Conservation (phyloP, 2,113 vertebrate species). For the Mesocricetus auratus region DNA sequence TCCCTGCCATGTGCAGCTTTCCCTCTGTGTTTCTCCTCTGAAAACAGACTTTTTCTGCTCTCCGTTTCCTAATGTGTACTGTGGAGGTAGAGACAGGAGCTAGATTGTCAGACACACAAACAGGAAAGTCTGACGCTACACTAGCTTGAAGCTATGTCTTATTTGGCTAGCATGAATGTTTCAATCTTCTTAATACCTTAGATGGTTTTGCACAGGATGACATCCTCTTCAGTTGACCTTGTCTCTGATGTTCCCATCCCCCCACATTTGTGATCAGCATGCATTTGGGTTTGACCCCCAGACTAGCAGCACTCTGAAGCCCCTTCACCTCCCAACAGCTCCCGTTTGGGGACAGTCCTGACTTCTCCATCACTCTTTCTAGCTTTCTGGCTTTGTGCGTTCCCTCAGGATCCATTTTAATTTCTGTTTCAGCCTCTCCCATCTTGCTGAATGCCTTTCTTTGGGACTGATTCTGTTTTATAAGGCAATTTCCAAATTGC, state of each 20-base stretch:
- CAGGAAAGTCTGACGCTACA: neutral
- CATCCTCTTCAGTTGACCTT: constrained; percentile 6
- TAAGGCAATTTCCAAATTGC: constrained; percentile 75
- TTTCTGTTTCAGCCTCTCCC: constrained; percentile 58
- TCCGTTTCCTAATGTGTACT: neutral
- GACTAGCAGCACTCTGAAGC: neutral
- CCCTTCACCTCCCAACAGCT: neutral
- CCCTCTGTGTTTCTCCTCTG: neutral
- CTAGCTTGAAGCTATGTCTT: constrained; percentile 26
- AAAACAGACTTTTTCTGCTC: neutral
- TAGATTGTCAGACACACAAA: neutral
- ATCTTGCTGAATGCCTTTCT: constrained; percentile 75
- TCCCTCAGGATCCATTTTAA: constrained; percentile 26
- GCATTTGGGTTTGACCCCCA: neutral
- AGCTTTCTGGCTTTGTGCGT: constrained; percentile 30
- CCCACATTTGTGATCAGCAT: constrained; percentile 8
- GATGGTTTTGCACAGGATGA: constrained; percentile 5
- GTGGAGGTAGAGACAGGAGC: neutral
- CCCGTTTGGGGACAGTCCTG: neutral
- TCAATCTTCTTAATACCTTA: constrained; percentile 45
- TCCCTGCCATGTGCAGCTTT: neutral
- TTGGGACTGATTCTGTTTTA: constrained; percentile 66
- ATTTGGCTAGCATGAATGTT: constrained; percentile 20
- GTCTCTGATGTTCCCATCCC: neutral
- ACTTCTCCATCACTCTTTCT: neutral